Percentiles rank a stretch among this genome's conserved stretches.
Evolutionary conservation across 2,888 invertebrate genomes (phyloP).

Genomic region (Tenthredo amoena): DNA sequence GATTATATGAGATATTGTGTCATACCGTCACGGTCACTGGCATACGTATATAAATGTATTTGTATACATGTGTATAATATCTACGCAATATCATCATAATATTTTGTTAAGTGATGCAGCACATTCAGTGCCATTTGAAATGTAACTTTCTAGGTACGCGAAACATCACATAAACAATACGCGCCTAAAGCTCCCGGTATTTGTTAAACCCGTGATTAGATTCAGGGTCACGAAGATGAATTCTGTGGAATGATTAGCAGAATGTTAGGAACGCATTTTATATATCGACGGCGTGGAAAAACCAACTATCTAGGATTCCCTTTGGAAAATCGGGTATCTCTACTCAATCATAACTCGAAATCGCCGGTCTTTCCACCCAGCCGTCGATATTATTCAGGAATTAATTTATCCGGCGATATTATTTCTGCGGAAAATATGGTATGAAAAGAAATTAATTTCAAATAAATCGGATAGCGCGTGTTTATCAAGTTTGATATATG

Average conservation of each 20-base stretch:
- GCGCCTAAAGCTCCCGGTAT: background rate
- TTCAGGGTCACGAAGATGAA: background rate
- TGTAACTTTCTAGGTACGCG: background rate
- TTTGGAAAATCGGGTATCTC: too few species aligned
- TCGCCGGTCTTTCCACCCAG: too few species aligned
- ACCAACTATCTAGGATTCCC: too few species aligned
- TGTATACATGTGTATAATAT: background rate
- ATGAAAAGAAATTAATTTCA: background rate
- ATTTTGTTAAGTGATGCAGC: conserved; percentile 17
- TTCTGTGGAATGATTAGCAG: background rate
- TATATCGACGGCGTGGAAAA: too few species aligned
- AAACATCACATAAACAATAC: background rate
- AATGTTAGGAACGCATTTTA: background rate
- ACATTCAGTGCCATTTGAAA: background rate
- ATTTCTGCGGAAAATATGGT: background rate
- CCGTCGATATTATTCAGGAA: background rate
- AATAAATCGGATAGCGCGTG: background rate
- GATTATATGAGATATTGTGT: background rate
- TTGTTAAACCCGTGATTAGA: background rate
- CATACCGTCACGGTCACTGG: background rate
- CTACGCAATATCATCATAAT: conserved; percentile 10
- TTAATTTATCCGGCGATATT: background rate
- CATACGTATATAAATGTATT: background rate
- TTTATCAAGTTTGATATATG: background rate
- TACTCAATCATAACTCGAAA: too few species aligned